These are phyloP conservation scores for Oncopeltus fasciatus DNA, from an alignment of 1,140 invertebrate genomes.

Conservation along the genomic window DNA sequence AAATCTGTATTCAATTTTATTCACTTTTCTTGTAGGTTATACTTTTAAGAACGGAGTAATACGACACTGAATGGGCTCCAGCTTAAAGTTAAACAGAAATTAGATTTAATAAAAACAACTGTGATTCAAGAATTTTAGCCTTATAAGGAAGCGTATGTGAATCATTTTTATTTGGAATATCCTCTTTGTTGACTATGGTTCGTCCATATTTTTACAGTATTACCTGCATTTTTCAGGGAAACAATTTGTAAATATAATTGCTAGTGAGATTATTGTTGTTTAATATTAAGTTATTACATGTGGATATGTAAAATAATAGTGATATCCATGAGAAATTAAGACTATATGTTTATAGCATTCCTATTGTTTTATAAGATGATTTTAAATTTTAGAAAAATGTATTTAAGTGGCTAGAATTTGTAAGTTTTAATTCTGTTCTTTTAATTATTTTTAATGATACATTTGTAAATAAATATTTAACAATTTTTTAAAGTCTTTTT, in stretches of 20 bases:
- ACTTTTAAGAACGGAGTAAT: not conserved
- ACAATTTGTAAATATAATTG: not conserved
- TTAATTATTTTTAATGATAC: not conserved
- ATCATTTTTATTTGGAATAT: not conserved
- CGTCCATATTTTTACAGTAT: not conserved
- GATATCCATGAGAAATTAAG: not conserved
- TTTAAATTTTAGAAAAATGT: not conserved
- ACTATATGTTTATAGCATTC: not conserved
- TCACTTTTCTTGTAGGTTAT: not conserved
- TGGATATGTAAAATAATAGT: not conserved
- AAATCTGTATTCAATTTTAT: too few relatives aligned
- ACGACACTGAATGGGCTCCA: not conserved
- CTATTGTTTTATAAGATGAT: not conserved
- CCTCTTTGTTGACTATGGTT: not conserved
- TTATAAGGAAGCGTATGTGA: not conserved
- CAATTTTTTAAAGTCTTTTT: not conserved
- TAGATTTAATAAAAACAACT: not conserved
- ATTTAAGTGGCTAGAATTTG: not conserved
- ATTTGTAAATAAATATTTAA: constrained; percentile 3
- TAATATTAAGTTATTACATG: not conserved
- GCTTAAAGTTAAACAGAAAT: not conserved
- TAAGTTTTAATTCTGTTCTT: not conserved
- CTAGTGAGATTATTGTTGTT: not conserved
- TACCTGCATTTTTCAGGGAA: not conserved
- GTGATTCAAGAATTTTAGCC: not conserved